These are phyloP conservation scores for Poeciliopsis presidionis DNA, from an alignment of 2,797 vertebrate species.

Conservation along the genomic window DNA sequence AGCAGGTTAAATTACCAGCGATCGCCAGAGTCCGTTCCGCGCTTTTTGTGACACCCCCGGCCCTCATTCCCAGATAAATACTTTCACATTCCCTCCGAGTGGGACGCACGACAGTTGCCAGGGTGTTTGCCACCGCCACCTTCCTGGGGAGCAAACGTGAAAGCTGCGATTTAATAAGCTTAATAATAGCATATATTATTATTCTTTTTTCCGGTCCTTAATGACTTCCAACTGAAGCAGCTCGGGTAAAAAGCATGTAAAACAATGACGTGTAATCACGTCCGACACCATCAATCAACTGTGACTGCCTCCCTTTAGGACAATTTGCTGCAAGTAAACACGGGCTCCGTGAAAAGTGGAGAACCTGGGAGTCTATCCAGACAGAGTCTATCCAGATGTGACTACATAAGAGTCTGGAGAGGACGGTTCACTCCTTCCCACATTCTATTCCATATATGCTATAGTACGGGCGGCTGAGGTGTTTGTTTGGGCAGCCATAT, in stretches of 20 bases:
- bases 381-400: constrained; percentile 27
- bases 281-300: constrained; percentile 67
- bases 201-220: constrained; percentile 39
- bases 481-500: constrained; percentile 48
- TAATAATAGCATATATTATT: too few relatives aligned
- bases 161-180: constrained; percentile 45
- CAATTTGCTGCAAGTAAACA: constrained; percentile 62
- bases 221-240: constrained; percentile 60
- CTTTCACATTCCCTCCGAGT: constrained; percentile 51
- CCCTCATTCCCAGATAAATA: constrained; percentile 60
- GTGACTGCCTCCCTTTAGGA: constrained; percentile 66
- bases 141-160: constrained; percentile 51
- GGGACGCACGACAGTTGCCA: constrained; percentile 46
- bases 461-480: constrained; percentile 9
- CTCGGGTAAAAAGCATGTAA: constrained; percentile 58
- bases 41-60: constrained; percentile 1
- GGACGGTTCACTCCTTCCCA: constrained; percentile 37
- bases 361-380: constrained; percentile 29
- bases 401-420: constrained; percentile 37
- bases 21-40: constrained; percentile 12
- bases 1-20: constrained; percentile 32
- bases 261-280: constrained; percentile 68
- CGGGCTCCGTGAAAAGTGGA: constrained; percentile 42
- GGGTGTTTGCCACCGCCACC: constrained; percentile 36
- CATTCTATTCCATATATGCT: constrained; percentile 43